Evolutionary conservation across 2,113 vertebrate genomes (phyloP), one percentile per base, ranked within the genome.

Genomic region (Lethenteron camtschaticum): DNA sequence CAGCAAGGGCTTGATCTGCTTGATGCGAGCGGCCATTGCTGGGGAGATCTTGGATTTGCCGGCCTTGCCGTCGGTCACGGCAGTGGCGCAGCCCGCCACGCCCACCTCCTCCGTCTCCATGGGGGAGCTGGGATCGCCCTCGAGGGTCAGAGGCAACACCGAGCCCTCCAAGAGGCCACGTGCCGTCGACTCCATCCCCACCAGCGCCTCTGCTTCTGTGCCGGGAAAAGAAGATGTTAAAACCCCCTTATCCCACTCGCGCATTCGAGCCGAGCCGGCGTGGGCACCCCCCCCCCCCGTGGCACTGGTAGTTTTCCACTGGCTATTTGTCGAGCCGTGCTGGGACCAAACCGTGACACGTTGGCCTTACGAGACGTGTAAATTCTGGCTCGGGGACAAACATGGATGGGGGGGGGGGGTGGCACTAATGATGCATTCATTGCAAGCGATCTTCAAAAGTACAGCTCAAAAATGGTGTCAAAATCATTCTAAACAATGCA

Each of bases 71-170:
- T 24, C 63, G 24, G 9, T 66, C n/a, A 66, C 63, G 24, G 63
- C 63, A 41, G 5, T 6, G 73, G 90, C 91, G 6, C 86, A 80
- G 73, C 91, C 89, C 9, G 86, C 76, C 68, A 84, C 70, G 72
- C 84, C 81, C 73, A 87, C 87, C 79, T 94, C 89, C 8, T 94
- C 89, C 0, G 89, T 94, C 77, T 94, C 89, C 89, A 94, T 94
- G 56, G 88, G 88, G 73, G 88, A 87, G 73, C 90, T 75, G 1
- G 86, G 79, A 72, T 94, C 89, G 41, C 87, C 86, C 75, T 94
- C 89, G 72, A 94, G 78, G 24, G 86, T 85, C 78, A 94, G 63
- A 3, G 63, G 63, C 63, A n/a, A n/a, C 63, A 66, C 63, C 9
- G 63, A 90, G 56, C 89, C 87, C 78, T 91, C 89, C 72, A 94